These are phyloP conservation scores for Parnassius smintheus DNA, from an alignment of 2,888 invertebrate genomes.

Conservation along the genomic window DNA sequence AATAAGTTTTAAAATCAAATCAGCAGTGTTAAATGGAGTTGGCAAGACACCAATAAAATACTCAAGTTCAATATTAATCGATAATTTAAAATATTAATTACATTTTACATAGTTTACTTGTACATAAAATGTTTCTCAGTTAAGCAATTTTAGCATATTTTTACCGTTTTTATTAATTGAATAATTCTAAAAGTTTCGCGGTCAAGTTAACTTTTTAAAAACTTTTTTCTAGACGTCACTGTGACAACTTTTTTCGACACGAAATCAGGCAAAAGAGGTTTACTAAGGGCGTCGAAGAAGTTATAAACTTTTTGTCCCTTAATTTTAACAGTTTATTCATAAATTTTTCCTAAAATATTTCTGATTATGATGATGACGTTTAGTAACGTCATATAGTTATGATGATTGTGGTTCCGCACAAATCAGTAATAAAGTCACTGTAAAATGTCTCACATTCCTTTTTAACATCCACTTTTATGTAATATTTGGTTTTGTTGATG, in stretches of 20 bases:
- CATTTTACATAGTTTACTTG: not conserved
- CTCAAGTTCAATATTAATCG: not conserved
- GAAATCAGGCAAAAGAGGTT: slow-evolving; percentile 9
- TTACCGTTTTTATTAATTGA: slow-evolving; percentile 1
- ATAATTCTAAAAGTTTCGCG: slow-evolving; percentile 19
- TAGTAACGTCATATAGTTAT: no score
- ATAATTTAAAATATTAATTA: not conserved
- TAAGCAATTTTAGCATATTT: not conserved
- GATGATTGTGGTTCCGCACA: no score
- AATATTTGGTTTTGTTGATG: no score
- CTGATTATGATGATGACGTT: no score
- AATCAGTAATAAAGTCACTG: no score
- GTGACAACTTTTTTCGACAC: slow-evolving; percentile 11
- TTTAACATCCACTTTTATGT: no score
- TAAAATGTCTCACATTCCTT: no score
- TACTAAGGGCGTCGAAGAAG: not conserved
- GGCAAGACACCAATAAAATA: slow-evolving; percentile 17
- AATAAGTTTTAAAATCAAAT: slow-evolving; percentile 5
- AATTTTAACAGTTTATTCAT: no score
- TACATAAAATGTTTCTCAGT: not conserved
- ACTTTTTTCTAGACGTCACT: slow-evolving; percentile 19
- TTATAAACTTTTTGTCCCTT: no score
- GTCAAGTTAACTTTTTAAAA: slow-evolving; percentile 22
- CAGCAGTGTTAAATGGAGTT: slow-evolving; percentile 13
- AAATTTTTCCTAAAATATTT: no score